phyloP scores from a whole-genome alignment of 2,888 invertebrate genomes.

The Apamea epomidion region DNA sequence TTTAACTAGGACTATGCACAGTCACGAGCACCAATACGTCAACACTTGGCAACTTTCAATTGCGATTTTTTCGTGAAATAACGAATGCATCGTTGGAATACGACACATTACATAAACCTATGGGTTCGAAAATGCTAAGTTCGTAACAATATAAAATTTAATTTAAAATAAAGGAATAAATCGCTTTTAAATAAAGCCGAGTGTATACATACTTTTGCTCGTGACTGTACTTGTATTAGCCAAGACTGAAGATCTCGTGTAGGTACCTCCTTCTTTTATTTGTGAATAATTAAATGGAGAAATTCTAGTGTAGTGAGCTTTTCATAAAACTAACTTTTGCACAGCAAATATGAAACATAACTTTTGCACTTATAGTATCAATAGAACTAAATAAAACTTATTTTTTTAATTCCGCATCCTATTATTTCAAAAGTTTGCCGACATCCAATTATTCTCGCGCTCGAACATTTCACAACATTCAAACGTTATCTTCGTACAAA shows the following conservation, averaged over 20 bases:
- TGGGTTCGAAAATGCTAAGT: too few species aligned
- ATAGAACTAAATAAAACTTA: neutral
- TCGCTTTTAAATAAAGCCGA: too few species aligned
- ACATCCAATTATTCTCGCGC: neutral
- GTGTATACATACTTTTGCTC: too few species aligned
- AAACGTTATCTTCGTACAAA: conserved; percentile 15
- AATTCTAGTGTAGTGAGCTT: neutral
- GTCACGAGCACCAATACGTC: too few species aligned
- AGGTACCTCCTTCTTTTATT: neutral
- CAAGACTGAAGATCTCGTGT: neutral
- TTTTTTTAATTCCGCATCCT: neutral
- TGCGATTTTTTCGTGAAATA: too few species aligned
- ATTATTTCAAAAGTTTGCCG: conserved; percentile 1
- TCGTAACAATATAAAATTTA: too few species aligned
- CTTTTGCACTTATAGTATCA: neutral
- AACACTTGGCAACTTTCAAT: too few species aligned
- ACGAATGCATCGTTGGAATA: too few species aligned
- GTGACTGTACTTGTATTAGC: neutral
- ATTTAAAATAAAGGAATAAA: too few species aligned
- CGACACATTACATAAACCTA: too few species aligned
- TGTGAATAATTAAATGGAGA: neutral
- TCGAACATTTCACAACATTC: conserved; percentile 9
- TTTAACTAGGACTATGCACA: too few species aligned
- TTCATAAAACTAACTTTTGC: neutral
- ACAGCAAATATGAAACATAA: neutral